Percentiles rank a stretch among this genome's conserved stretches.
These are phyloP conservation scores for Phoxinus phoxinus DNA, from an alignment of 2,113 vertebrate genomes.

Conservation along the genomic window DNA sequence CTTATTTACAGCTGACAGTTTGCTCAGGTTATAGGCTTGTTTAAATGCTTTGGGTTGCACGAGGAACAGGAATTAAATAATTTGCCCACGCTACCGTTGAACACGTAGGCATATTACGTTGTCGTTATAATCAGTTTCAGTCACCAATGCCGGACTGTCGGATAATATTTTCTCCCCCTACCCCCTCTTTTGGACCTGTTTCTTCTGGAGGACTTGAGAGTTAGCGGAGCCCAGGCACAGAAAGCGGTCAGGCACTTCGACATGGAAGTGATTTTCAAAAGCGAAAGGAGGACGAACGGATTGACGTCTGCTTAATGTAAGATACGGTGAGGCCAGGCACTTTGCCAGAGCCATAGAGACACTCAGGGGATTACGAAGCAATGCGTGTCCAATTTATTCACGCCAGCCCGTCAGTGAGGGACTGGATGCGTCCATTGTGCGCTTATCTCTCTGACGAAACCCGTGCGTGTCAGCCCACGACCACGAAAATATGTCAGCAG, in stretches of 20 bases:
- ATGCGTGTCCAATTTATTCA: conserved; percentile 69
- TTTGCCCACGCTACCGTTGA: not conserved
- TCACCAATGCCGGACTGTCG: conserved; percentile 16
- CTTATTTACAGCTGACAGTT: not conserved
- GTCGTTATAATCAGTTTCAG: conserved; percentile 9
- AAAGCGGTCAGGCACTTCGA: conserved; percentile 58
- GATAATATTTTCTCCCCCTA: conserved; percentile 29
- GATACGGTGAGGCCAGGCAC: conserved; percentile 63
- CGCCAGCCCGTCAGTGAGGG: conserved; percentile 57
- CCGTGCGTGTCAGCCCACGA: conserved; percentile 51
- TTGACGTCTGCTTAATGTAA: conserved; percentile 63
- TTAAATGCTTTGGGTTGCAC: not conserved
- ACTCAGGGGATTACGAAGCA: conserved; percentile 64
- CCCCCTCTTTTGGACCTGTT: conserved; percentile 17
- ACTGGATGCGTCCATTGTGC: conserved; percentile 58
- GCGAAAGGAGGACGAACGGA: conserved; percentile 58
- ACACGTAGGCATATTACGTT: not conserved
- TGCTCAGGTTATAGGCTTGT: too few relatives aligned
- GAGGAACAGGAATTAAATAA: not conserved
- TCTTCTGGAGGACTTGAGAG: conserved; percentile 29
- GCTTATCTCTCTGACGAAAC: conserved; percentile 53
- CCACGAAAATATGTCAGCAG: conserved; percentile 48
- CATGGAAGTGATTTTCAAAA: conserved; percentile 63
- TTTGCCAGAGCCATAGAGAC: conserved; percentile 59
- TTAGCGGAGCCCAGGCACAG: conserved; percentile 42